Base-by-base conservation (phyloP, 2,113 vertebrate genomes). In the Melanerpes aurifrons region DNA sequence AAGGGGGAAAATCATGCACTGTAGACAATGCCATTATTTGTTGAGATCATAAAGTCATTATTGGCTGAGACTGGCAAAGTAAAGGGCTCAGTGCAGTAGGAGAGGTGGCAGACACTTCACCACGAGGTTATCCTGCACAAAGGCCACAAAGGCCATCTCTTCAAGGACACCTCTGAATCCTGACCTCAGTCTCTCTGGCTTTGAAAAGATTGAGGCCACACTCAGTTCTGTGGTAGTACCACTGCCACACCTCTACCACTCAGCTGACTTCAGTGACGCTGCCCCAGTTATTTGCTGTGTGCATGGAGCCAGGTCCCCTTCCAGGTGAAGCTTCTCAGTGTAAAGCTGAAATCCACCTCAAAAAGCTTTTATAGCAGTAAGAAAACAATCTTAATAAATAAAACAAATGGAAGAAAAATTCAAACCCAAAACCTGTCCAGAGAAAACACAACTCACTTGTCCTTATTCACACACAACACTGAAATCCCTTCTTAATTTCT, bases 221-320 rank as follows among this genome's bases (percentile, higher is more conserved):
- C 20, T 69, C 54, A 28, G 53, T 29, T 87, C 68, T 20, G 47
- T 56, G 43, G 35, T 48, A n/a, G 2, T n/a, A n/a, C 3, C 9
- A 22, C 8, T 29, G 26, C 12, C 32, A 20, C 9, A 57, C 16
- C 0, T 0, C 8, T 29, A 25, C 16, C 5, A 24, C n/a, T 53
- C 32, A n/a, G 37, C 2, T 1, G 0, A 12, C 40, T 29, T 28
- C 45, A 53, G 73, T 5, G 24, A n/a, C 62, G 35, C 25, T 75
- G 58, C 25, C 50, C 20, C 31, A 43, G 35, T n/a, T 84, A 15
- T 68, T 78, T 86, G 20, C 15, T 61, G 3, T 7, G 22, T 16
- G 29, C 37, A 4, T 5, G 45, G 7, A 68, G 17, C 10, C 61
- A 76, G 26, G 21, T 48, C 7, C 4, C 66, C 37, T 22, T 29